These are phyloP conservation scores for Dorcus hopei DNA, from an alignment of 2,888 invertebrate species.

Conservation along the genomic window DNA sequence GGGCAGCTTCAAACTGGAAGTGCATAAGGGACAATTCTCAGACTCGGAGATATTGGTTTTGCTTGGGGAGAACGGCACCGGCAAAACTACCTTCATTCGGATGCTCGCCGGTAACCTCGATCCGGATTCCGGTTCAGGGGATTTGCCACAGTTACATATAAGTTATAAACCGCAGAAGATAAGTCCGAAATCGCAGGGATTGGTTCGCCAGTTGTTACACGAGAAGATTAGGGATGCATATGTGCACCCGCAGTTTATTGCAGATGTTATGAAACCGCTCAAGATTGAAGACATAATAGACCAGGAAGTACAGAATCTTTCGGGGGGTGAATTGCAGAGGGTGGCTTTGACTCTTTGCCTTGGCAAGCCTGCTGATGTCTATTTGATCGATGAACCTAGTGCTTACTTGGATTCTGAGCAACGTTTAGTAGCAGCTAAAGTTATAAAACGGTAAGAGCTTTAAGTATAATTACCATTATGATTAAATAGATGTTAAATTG, in stretches of 20 bases:
- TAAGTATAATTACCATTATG: too few species aligned
- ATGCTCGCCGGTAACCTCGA: slow-evolving; percentile 95
- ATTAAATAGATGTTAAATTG: too few species aligned
- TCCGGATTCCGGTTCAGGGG: slow-evolving; percentile 78
- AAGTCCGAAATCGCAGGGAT: slow-evolving; percentile 93
- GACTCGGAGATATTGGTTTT: slow-evolving; percentile 99
- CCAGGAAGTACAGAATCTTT: slow-evolving; percentile 96
- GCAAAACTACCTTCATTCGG: slow-evolving; percentile 98
- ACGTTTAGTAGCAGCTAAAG: slow-evolving; percentile 98
- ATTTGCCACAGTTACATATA: slow-evolving; percentile 88
- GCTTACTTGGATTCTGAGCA: slow-evolving; percentile 99
- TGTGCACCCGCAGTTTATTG: slow-evolving; percentile 96
- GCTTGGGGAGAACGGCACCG: slow-evolving; percentile 97
- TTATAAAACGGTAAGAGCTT: slow-evolving; percentile 80
- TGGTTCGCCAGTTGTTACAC: slow-evolving; percentile 88
- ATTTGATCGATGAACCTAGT: slow-evolving; percentile 97
- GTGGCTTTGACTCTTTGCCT: slow-evolving; percentile 94
- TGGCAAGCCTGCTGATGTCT: slow-evolving; percentile 98
- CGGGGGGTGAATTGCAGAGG: slow-evolving; percentile 98
- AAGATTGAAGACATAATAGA: slow-evolving; percentile 97
- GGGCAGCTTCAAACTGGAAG: slow-evolving; percentile 73
- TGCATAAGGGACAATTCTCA: slow-evolving; percentile 91
- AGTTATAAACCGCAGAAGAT: slow-evolving; percentile 99
- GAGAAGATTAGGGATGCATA: slow-evolving; percentile 98
- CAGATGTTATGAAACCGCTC: slow-evolving; percentile 98